phyloP scores from a whole-genome alignment of 2,797 vertebrate species.

The Cossypha heuglini region DNA sequence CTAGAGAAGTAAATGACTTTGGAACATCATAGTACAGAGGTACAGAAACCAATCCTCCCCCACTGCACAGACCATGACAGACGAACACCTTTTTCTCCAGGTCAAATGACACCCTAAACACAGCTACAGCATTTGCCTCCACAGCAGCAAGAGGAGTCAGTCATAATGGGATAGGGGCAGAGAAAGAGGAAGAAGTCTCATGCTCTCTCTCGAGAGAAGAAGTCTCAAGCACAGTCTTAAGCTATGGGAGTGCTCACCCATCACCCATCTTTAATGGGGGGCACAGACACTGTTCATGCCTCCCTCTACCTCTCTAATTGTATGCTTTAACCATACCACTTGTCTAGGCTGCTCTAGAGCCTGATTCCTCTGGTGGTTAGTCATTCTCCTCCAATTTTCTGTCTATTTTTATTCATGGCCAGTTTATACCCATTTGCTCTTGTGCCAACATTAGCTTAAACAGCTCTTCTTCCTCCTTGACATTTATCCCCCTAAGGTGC shows the following conservation, averaged over 20 bases:
- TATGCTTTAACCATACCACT: not conserved
- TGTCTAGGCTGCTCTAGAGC: not conserved
- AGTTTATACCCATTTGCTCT: not conserved
- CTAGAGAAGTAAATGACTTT: not conserved
- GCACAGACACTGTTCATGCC: not conserved
- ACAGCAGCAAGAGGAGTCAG: not conserved
- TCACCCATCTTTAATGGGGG: not conserved
- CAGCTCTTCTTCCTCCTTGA: not conserved
- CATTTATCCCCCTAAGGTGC: not conserved
- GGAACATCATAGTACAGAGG: not conserved
- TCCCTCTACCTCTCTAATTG: not conserved
- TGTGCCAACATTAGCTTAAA: not conserved
- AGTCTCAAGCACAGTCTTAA: not conserved
- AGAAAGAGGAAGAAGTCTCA: not conserved
- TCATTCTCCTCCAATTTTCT: not conserved
- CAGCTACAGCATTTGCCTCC: not conserved
- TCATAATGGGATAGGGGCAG: accelerated
- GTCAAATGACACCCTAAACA: not conserved
- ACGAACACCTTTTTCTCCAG: not conserved
- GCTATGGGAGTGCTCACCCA: not conserved
- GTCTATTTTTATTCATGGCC: not conserved
- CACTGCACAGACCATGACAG: not conserved
- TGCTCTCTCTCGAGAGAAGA: not conserved
- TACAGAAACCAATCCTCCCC: not conserved
- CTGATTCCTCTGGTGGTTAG: not conserved